Base-by-base conservation (phyloP, 1,140 invertebrate species). In the Sinonovacula constricta region DNA sequence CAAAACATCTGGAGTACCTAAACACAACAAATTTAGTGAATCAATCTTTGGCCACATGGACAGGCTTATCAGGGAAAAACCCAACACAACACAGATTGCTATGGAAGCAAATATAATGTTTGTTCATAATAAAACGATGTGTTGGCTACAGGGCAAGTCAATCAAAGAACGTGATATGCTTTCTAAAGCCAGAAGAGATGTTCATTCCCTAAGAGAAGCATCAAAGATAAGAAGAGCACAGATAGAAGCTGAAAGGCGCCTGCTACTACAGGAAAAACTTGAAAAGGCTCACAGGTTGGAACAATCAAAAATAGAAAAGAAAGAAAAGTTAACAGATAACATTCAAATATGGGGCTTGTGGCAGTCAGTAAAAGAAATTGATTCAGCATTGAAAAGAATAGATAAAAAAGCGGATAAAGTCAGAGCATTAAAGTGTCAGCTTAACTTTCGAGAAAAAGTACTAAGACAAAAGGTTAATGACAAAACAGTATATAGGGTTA, bases 1-100 rank as follows among this genome's bases (percentile, higher is more conserved):
- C 4, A 57, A 45, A 24, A 71, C 33, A 22, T n/a, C 15, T 24
- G 51, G 67, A 1, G 0, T 22, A 10, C 49, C 49, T 30, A 57
- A 69, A 33, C 67, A 69, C 28, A 36, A 57, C 30, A 31, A 69
- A n/a, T 54, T 69, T 33, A 30, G 3, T 12, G 26, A 54, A 56
- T 28, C 51, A 1, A 34, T 69, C 1, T 69, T 69, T 69, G 49
- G 1, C 14, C 51, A 69, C 31, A 28, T 69, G 51, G 1, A 69
- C 33, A 69, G 49, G 22, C 7, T 69, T 7, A 7, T 45, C 7
- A 7, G 39, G 7, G 18, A 10, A 18, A 45, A 45, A 18, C 7
- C 39, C 7, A 45, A 45, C 18, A 18, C 18, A 18, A 45, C 7
- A 10, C 7, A 45, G 18, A 10, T 45, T 45, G 39, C 39, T 45